These are phyloP conservation scores for Enteromius unitaeniatus DNA, from an alignment of 2,797 vertebrate genomes.

Conservation along the genomic window DNA sequence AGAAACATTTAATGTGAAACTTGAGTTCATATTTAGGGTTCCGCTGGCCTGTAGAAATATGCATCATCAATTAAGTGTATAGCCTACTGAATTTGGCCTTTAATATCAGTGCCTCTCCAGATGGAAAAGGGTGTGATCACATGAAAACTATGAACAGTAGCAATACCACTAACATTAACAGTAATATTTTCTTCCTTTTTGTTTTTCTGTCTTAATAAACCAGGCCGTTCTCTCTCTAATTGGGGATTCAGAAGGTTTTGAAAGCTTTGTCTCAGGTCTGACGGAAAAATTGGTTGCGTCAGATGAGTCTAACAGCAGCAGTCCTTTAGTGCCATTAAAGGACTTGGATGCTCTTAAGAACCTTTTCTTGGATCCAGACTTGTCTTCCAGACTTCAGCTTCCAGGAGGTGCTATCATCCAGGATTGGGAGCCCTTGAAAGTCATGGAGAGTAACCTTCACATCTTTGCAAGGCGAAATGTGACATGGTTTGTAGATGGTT, in stretches of 20 bases:
- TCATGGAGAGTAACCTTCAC: conserved; percentile 62
- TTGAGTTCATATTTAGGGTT: not conserved
- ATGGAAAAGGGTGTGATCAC: not conserved
- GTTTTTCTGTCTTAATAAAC: not conserved
- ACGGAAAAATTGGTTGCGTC: conserved; percentile 53
- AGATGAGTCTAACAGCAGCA: conserved; percentile 14
- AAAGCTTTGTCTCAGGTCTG: conserved; percentile 55
- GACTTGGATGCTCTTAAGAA: conserved; percentile 49
- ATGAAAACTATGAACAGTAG: not conserved
- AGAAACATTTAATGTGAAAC: too few species aligned
- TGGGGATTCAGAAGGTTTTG: conserved; percentile 48
- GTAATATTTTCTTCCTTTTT: not conserved
- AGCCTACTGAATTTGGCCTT: not conserved
- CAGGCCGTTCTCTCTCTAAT: conserved; percentile 57
- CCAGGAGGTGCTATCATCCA: conserved; percentile 61
- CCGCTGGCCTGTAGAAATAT: not conserved
- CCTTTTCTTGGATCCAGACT: conserved; percentile 59
- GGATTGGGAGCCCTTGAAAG: conserved; percentile 64
- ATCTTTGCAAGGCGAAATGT: conserved; percentile 56
- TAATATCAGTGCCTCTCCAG: not conserved
- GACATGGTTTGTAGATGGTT: conserved; percentile 58
- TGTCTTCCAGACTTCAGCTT: conserved; percentile 57
- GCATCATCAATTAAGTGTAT: not conserved
- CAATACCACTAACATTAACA: not conserved
- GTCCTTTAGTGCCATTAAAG: conserved; percentile 38